These are phyloP conservation scores for Clivina fossor DNA, from an alignment of 2,888 invertebrate genomes.

Conservation along the genomic window DNA sequence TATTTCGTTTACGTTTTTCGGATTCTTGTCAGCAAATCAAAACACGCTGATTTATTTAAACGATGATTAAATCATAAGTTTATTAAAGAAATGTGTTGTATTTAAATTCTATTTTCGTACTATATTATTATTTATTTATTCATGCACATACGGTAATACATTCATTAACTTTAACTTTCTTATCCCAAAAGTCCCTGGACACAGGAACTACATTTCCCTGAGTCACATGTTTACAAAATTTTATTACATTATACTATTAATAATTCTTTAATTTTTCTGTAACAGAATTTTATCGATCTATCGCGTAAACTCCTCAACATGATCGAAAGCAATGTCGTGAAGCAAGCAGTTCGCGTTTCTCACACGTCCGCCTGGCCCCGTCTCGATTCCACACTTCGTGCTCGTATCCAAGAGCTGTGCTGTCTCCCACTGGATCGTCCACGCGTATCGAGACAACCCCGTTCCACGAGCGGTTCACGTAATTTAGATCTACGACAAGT, in stretches of 20 bases:
- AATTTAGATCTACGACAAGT: constrained; percentile 54
- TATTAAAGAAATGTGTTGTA: no score
- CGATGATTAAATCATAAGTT: no score
- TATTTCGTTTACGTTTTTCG: no score
- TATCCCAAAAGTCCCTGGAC: no score
- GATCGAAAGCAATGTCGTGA: constrained; percentile 70
- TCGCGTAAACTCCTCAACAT: constrained; percentile 65
- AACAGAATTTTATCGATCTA: constrained; percentile 50
- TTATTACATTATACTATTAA: background rate
- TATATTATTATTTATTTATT: no score
- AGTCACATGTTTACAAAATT: background rate
- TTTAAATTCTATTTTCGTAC: no score
- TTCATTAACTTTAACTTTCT: no score
- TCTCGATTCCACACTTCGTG: constrained; percentile 62
- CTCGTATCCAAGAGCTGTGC: constrained; percentile 66
- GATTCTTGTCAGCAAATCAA: no score
- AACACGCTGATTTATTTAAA: no score
- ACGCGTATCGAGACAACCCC: constrained; percentile 48
- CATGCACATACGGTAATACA: no score
- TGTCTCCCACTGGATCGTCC: constrained; percentile 54
- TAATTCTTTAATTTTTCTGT: constrained; percentile 16
- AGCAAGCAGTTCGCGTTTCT: constrained; percentile 67
- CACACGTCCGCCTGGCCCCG: constrained; percentile 66
- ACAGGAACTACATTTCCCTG: no score
- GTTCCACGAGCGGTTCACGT: constrained; percentile 46